phyloP scores from a whole-genome alignment of 2,888 invertebrate species.

The Dryocosmus kuriphilus region DNA sequence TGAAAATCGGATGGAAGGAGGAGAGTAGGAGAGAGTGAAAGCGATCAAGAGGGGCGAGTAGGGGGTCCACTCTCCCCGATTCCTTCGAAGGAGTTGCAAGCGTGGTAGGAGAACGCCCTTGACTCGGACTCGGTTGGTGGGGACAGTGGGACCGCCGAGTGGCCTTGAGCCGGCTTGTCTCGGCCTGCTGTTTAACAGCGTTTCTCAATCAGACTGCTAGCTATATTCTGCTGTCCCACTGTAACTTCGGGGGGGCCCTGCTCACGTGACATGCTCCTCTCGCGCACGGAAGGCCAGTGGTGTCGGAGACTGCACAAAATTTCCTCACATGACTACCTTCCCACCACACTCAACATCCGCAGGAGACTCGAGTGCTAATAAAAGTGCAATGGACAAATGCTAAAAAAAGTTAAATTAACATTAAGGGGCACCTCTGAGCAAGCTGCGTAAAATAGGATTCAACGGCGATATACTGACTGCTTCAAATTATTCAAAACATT shows the following conservation, averaged over 20 bases:
- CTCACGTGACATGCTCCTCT: slow-evolving; percentile 12
- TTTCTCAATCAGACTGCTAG: slow-evolving; percentile 73
- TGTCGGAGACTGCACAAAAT: slow-evolving; percentile 1
- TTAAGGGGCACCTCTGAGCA: not conserved
- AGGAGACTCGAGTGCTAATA: not conserved
- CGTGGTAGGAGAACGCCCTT: slow-evolving; percentile 70
- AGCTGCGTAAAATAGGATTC: not conserved
- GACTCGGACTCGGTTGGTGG: slow-evolving; percentile 73
- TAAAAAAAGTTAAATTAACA: not conserved
- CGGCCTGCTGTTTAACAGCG: slow-evolving; percentile 67
- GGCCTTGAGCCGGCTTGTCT: slow-evolving; percentile 75
- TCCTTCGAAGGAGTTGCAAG: slow-evolving; percentile 43
- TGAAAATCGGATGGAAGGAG: not conserved
- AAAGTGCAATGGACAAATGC: not conserved
- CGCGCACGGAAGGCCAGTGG: slow-evolving; percentile 18
- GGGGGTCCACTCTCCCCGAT: slow-evolving; percentile 1
- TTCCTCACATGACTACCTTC: not conserved
- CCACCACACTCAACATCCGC: not conserved
- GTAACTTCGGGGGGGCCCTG: slow-evolving; percentile 43
- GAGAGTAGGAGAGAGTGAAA: slow-evolving; percentile 28
- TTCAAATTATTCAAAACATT: too few relatives aligned
- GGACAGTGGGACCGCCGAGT: slow-evolving; percentile 73
- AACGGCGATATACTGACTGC: too few relatives aligned
- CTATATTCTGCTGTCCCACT: slow-evolving; percentile 32
- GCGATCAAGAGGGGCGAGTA: slow-evolving; percentile 1